Conservation (phyloP, 1,140 invertebrate species). For the Tetramorium alpestre region DNA sequence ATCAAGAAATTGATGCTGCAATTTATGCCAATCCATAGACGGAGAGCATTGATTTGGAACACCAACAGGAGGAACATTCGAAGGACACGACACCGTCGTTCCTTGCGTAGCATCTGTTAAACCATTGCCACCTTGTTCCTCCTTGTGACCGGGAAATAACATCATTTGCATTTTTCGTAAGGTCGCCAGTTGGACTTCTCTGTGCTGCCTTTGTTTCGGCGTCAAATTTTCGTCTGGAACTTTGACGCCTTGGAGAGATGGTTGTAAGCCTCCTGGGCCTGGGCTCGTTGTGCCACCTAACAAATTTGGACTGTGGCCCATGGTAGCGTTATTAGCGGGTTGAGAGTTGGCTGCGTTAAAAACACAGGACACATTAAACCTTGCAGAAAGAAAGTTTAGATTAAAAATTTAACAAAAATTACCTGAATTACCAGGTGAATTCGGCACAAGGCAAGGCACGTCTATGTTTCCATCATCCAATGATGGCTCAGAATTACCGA, state of each 20-base stretch:
- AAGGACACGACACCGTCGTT: slow-evolving; percentile 79
- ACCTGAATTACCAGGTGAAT: slow-evolving; percentile 85
- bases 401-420: slow-evolving; percentile 44
- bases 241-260: slow-evolving; percentile 92
- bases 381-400: neutral
- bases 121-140: slow-evolving; percentile 75
- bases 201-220: slow-evolving; percentile 96
- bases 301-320: slow-evolving; percentile 84
- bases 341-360: slow-evolving; percentile 79
- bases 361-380: slow-evolving; percentile 23
- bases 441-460: slow-evolving; percentile 86
- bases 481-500: slow-evolving; percentile 84
- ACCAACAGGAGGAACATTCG: slow-evolving; percentile 82
- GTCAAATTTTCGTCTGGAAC: slow-evolving; percentile 98
- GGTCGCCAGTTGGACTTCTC: slow-evolving; percentile 96
- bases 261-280: slow-evolving; percentile 86
- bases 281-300: slow-evolving; percentile 85
- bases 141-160: slow-evolving; percentile 93
- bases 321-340: slow-evolving; percentile 79
- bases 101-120: slow-evolving; percentile 83
- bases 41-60: slow-evolving; percentile 86
- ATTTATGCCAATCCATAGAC: slow-evolving; percentile 94
- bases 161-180: slow-evolving; percentile 97
- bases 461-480: slow-evolving; percentile 85
- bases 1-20: slow-evolving; percentile 94